Base-by-base conservation (phyloP, 2,113 vertebrate genomes). In the Columba livia region DNA sequence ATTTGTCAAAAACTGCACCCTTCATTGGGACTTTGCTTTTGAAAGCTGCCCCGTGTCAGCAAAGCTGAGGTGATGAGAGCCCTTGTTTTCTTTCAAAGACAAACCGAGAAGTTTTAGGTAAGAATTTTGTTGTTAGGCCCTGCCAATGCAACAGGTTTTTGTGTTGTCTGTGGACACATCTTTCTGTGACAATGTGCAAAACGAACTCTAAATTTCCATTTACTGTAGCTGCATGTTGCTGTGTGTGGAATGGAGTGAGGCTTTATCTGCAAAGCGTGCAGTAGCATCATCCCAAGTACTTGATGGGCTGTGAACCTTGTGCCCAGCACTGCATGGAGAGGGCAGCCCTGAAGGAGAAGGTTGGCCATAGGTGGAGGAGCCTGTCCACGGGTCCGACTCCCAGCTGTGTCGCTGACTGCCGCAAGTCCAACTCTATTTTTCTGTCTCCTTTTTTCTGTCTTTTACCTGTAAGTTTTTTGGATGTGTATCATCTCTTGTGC, bases 391-490 rank as follows among this genome's bases (percentile, higher is more conserved):
- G 4, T 53, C 38, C 53, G 69, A n/a, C 62, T 93, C 64, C 64
- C 32, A 36, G 9, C 60, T 9, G 2, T 20, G 50, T 74, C 2
- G 0, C 51, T 4, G 6, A 0, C 65, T 58, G 6, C 80, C 6
- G 1, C 1, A 21, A 29, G 17, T 38, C 60, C 29, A 72, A 0
- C n/a, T 40, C 44, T 47, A 19, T 47, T 47, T 47, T 47, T 47
- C 18, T 26, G 9, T 26, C 32, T 14, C 31, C 4, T 36, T 66
- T 64, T 60, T 36, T 5, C 42, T 44, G 16, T 44, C 10, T 44
- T 80, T 20, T 70, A 3, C 29, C 47, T 64, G 72, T 42, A 1
- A 31, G 15, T 4, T 57, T 38, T 75, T 34, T 28, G 32, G 28
- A 11, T 32, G 29, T 64, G 17, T 16, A 15, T 73, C 0, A 1